Base-by-base conservation (phyloP, 1,140 invertebrate genomes). In the Polypedilum pembai region DNA sequence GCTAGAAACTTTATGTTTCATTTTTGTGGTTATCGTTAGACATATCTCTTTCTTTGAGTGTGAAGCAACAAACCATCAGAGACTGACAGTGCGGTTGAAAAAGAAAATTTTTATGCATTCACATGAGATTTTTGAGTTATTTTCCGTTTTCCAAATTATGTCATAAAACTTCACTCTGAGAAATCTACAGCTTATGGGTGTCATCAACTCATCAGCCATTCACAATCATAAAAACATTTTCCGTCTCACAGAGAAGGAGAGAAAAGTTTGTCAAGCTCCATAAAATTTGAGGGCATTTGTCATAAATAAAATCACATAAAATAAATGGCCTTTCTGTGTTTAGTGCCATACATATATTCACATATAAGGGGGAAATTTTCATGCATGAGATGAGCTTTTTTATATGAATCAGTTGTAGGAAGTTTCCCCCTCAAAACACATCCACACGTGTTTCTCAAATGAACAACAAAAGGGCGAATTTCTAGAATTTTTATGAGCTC, bases 201-300 rank as follows among this genome's bases (percentile, higher is more conserved):
- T 56, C 45, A 56, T 56, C 45, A 56, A 12, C 45, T 56, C 45
- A 56, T 56, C 45, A 56, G n/a, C 12, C 45, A 56, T 56, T 56
- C 45, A 56, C 45, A 56, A 15, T 56, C 45, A 12, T 56, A 56
- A 56, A 56, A 56, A 56, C 12, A 56, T 56, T 33, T 33, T 33
- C 24, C 24, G 24, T 33, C 24, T 3, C 24, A 33, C 5, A 33
- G 24, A 33, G 24, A 33, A 33, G 1, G 24, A 33, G 45, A n/a
- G n/a, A 56, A 56, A 56, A 56, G 10, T 56, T 56, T 56, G 12
- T 56, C n/a, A 12, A 15, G 45, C 45, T 56, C 45, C 10, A 56
- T 56, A 56, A 56, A 56, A n/a, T 56, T 56, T 12, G 45, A 56
- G 45, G 45, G n/a, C n/a, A 56, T 56, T 56, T 56, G 45, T 56